These are phyloP conservation scores for Tetraodon nigroviridis DNA, from an alignment of 2,113 vertebrate species.

Conservation along the genomic window DNA sequence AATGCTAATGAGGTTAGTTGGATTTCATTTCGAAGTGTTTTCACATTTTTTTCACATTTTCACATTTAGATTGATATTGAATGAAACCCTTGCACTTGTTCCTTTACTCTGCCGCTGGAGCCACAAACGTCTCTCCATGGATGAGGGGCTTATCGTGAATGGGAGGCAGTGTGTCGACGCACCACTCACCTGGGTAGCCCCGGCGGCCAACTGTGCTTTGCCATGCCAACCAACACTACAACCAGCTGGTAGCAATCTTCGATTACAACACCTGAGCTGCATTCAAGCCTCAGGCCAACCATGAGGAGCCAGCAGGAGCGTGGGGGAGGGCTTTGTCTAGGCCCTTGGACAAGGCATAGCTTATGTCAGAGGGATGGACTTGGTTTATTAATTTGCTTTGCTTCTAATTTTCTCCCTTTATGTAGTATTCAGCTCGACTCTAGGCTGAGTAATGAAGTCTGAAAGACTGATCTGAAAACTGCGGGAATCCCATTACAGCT, in stretches of 20 bases:
- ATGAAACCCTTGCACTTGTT: conserved; percentile 36
- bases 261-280: conserved; percentile 65
- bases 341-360: conserved; percentile 13
- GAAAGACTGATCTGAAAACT: no score
- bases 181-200: conserved; percentile 57
- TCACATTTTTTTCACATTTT: conserved; percentile 53
- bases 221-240: conserved; percentile 57
- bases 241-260: conserved; percentile 65
- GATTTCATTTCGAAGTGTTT: conserved; percentile 51
- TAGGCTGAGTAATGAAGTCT: background rate
- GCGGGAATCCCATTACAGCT: background rate
- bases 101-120: conserved; percentile 22
- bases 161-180: conserved; percentile 47
- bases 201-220: conserved; percentile 37
- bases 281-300: conserved; percentile 45
- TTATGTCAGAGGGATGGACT: conserved; percentile 23
- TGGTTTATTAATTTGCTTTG: conserved; percentile 19
- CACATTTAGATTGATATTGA: conserved; percentile 59
- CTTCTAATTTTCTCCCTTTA: background rate
- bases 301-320: conserved; percentile 45
- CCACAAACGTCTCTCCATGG: conserved; percentile 49
- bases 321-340: background rate
- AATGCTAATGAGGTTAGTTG: conserved; percentile 56
- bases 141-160: conserved; percentile 51
- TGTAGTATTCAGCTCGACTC: background rate